Evolutionary conservation across 2,113 vertebrate genomes (phyloP).

Genomic region (Circaetus gallicus): DNA sequence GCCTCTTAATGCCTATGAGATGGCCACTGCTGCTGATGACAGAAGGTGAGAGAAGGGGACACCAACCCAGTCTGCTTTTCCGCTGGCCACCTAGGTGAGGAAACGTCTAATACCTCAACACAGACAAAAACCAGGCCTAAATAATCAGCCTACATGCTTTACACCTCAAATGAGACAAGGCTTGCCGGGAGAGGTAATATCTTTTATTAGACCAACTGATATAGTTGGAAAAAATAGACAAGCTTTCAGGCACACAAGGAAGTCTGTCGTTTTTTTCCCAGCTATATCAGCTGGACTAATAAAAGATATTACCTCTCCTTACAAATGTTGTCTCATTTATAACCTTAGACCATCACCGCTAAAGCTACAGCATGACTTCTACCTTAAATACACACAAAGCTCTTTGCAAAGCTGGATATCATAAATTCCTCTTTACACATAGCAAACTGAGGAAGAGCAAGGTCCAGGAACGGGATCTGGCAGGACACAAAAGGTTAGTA

Average conservation of each 20-base stretch:
- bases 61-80: background rate
- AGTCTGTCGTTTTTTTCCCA: background rate
- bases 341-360: background rate
- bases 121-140: background rate
- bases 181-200: background rate
- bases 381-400: slow-evolving; percentile 24
- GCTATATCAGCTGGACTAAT: slow-evolving; percentile 23
- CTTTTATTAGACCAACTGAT: slow-evolving; percentile 34
- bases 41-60: background rate
- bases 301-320: slow-evolving; percentile 51
- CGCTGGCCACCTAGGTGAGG: background rate
- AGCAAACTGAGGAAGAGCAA: background rate
- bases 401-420: slow-evolving; percentile 12
- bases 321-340: slow-evolving; percentile 58
- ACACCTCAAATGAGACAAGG: background rate
- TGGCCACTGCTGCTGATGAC: background rate
- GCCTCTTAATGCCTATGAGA: background rate
- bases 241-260: background rate
- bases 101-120: background rate
- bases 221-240: background rate
- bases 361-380: slow-evolving; percentile 11
- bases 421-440: slow-evolving; percentile 34
- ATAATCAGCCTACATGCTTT: background rate
- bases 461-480: background rate
- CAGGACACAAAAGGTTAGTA: background rate